Conservation (phyloP, 2,888 invertebrate genomes). For the Cataglyphis altisquamis region DNA sequence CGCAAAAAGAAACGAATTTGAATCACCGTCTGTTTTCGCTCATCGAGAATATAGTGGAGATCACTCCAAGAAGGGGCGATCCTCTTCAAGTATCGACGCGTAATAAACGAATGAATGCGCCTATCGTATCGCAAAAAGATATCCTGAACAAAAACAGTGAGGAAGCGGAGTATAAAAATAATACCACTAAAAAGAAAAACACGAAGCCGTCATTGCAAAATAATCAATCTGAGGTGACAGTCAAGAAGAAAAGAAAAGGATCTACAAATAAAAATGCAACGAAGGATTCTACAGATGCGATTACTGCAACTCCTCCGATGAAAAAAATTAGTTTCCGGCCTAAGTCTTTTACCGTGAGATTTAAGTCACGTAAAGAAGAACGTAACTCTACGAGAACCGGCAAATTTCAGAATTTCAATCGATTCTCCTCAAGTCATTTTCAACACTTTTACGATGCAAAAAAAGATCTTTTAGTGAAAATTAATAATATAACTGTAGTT, state of each 20-base stretch:
- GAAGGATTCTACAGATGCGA: neutral
- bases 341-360: neutral
- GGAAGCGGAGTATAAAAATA: neutral
- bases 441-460: neutral
- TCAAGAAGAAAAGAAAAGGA: neutral
- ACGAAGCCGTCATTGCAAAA: neutral
- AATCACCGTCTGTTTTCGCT: neutral
- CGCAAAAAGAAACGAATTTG: neutral
- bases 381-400: neutral
- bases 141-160: neutral
- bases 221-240: neutral
- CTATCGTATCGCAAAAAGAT: conserved; percentile 4
- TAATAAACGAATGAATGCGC: neutral
- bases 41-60: neutral
- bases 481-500: neutral
- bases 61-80: neutral
- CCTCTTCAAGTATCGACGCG: neutral
- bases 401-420: neutral
- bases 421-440: neutral
- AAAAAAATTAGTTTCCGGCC: neutral
- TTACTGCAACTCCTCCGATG: neutral
- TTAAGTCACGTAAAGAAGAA: neutral
- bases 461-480: neutral
- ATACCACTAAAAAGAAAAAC: neutral
- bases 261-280: neutral